Evolutionary conservation across 2,113 vertebrate genomes (phyloP).

Genomic region (Chlorodrepanis virens): DNA sequence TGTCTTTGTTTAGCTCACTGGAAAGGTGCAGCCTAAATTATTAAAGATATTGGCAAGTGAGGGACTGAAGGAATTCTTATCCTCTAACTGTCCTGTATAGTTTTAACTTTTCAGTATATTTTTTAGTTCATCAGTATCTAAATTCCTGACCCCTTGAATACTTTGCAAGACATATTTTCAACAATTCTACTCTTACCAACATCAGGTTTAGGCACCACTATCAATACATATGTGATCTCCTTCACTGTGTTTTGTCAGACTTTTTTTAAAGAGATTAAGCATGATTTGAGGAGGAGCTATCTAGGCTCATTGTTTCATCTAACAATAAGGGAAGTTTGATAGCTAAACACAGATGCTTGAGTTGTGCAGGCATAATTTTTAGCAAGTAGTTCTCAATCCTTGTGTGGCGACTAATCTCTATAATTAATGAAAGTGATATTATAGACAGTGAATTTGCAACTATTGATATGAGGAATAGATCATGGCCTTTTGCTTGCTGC

Average conservation of each 20-base stretch:
- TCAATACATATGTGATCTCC: neutral
- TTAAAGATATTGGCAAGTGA: neutral
- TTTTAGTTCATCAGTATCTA: neutral
- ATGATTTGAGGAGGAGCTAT: neutral
- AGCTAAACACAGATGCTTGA: neutral
- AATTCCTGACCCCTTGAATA: neutral
- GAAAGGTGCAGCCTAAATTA: neutral
- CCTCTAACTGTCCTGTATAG: neutral
- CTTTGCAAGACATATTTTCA: neutral
- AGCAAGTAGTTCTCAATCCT: neutral
- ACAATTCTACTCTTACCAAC: neutral
- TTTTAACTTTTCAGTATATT: neutral
- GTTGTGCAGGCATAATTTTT: neutral
- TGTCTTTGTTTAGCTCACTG: neutral
- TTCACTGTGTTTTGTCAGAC: neutral
- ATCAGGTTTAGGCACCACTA: neutral
- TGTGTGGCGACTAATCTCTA: neutral
- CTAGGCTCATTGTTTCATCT: neutral
- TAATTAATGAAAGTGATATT: slow-evolving; percentile 21
- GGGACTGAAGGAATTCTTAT: neutral
- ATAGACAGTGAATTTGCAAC: neutral
- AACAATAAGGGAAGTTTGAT: neutral
- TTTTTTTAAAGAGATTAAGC: neutral
- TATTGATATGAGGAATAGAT: neutral
- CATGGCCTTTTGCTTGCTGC: neutral